Percentiles rank a stretch among this genome's conserved stretches.
Conservation (phyloP, 2,113 vertebrate species). For the Budorcas taxicolor region DNA sequence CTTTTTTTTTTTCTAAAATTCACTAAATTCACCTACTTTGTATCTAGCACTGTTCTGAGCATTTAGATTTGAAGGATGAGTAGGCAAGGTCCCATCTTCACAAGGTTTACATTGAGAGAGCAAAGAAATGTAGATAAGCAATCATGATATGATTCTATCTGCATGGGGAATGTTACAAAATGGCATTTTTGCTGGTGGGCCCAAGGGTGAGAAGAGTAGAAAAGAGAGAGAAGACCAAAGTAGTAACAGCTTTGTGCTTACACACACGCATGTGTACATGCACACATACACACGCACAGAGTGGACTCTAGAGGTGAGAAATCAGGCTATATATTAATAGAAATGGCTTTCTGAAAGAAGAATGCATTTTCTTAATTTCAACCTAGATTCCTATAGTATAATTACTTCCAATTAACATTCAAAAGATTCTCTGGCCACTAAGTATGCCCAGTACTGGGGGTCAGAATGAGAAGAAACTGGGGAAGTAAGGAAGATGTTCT, state of each 20-base stretch:
- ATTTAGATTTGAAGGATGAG: not conserved
- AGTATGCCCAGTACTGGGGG: not conserved
- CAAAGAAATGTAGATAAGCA: not conserved
- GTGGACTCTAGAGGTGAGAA: not conserved
- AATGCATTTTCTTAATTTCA: not conserved
- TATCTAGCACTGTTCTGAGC: not conserved
- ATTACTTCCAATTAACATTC: not conserved
- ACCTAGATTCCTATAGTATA: not conserved
- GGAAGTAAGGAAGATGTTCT: not conserved
- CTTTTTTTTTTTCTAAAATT: not conserved
- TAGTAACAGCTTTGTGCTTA: not conserved
- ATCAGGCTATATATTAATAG: not conserved
- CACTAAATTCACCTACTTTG: not conserved
- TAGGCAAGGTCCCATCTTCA: not conserved
- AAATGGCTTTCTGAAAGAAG: not conserved
- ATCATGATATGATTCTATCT: not conserved
- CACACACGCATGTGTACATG: accelerated
- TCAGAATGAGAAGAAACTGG: not conserved
- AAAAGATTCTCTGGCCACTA: not conserved
- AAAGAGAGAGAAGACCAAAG: not conserved
- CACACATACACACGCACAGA: not conserved
- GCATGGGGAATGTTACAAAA: not conserved
- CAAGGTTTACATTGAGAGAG: not conserved
- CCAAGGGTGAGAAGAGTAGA: not conserved
- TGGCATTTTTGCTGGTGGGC: not conserved